Conservation (phyloP, 2,888 invertebrate species). For the Chromoteleia sp. region DNA sequence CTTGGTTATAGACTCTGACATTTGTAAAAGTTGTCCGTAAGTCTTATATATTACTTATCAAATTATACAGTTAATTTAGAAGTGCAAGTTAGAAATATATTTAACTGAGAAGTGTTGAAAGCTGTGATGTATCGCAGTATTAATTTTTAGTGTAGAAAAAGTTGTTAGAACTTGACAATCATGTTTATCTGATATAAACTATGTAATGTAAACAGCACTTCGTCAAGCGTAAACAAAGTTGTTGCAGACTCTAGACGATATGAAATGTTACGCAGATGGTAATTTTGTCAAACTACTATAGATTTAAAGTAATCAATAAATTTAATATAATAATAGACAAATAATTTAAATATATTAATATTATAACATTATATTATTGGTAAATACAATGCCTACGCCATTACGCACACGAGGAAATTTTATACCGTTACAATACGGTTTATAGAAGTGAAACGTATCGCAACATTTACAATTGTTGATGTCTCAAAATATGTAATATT, state of each 20-base stretch:
- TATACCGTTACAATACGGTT: too few relatives aligned
- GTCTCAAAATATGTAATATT: constrained; percentile 8
- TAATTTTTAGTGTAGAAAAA: constrained; percentile 47
- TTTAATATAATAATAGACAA: background rate
- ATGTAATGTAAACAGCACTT: constrained; percentile 51
- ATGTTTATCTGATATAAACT: constrained; percentile 61
- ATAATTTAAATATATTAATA: too few relatives aligned
- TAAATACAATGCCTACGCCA: too few relatives aligned
- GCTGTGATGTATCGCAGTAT: constrained; percentile 21
- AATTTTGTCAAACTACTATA: constrained; percentile 23
- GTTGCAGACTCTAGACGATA: constrained; percentile 40
- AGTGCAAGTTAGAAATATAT: too few relatives aligned
- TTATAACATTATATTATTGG: too few relatives aligned
- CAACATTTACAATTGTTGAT: background rate
- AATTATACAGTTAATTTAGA: background rate
- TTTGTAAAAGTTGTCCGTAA: background rate
- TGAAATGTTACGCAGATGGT: constrained; percentile 37
- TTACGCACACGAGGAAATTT: too few relatives aligned
- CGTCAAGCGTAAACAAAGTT: constrained; percentile 61
- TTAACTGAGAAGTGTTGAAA: constrained; percentile 23
- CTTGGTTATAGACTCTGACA: too few relatives aligned
- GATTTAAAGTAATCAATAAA: constrained; percentile 28
- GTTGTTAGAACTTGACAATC: constrained; percentile 57
- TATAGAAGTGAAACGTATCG: constrained; percentile 5
- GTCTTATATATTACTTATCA: background rate